Conservation (phyloP, 2,888 invertebrate species). For the Sarcophaga caerulescens region DNA sequence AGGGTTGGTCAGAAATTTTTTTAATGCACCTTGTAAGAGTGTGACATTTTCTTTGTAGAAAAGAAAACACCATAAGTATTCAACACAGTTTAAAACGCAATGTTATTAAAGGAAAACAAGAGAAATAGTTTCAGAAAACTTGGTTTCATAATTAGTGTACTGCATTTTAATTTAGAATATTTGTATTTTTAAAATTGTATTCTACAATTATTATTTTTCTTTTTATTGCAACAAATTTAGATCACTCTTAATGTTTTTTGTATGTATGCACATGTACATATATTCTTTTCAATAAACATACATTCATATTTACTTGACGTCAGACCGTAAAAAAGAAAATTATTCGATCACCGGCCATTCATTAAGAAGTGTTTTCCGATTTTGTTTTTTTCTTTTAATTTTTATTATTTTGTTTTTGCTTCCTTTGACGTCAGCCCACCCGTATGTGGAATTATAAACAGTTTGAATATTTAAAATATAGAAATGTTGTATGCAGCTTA, state of each 20-base stretch:
- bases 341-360: neutral
- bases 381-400: conserved; percentile 1
- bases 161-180: too few relatives aligned
- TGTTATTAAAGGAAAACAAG: too few relatives aligned
- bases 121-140: too few relatives aligned
- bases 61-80: too few relatives aligned
- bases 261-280: neutral
- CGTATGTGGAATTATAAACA: conserved; percentile 11
- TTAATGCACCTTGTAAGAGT: too few relatives aligned
- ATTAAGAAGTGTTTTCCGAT: neutral
- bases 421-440: conserved; percentile 35
- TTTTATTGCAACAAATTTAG: neutral
- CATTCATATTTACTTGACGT: conserved; percentile 33
- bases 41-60: too few relatives aligned
- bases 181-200: too few relatives aligned
- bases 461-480: neutral
- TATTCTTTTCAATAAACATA: neutral
- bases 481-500: neutral
- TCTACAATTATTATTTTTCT: too few relatives aligned
- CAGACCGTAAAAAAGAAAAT: neutral
- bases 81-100: too few relatives aligned
- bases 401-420: conserved; percentile 11
- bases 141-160: too few relatives aligned
- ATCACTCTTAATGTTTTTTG: neutral
- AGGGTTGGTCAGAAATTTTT: too few relatives aligned